Base-by-base conservation (phyloP, 2,888 invertebrate genomes). In the Lasius platythorax region DNA sequence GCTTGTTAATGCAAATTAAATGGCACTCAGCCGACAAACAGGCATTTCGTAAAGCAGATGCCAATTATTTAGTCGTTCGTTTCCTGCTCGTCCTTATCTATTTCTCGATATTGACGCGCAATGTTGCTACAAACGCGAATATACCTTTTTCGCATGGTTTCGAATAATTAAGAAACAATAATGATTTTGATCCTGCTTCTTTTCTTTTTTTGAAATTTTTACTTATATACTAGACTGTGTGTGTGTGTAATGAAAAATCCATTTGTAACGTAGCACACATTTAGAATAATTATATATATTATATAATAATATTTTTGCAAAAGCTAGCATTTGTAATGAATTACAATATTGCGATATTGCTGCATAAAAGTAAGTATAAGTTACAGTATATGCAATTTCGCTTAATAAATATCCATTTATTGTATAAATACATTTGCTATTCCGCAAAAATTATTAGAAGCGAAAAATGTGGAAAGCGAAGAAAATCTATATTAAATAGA, bases 1-100 rank as follows among this genome's bases (percentile, higher is more conserved):
- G 89, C 85, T 89, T 87, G 90, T 90, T 90, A 88, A 90, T 90
- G 79, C 82, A 72, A 82, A 90, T 90, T 85, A 88, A 87, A 88
- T 83, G 88, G 76, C 90, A 78, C 73, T 82, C 76, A 82, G 18
- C 30, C 76, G 75, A 79, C 66, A 78, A 87, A 70, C 83, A 50
- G 58, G 79, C 82, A 83, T 89, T 88, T 87, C 87, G 76, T 76
- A 72, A 82, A 83, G 76, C 81, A 72, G 85, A 50, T 82, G 88
- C 82, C 89, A 89, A 89, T 88, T 89, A 89, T 90, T 90, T 84
- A 81, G 76, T 70, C 79, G 76, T 66, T 70, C 81, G 72, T 79
- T 78, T 70, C 84, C n/a, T 78, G 2, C 33, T 33, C 37, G 28
- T 64, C 33, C 28, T 66, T 28, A 50, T 63, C 28, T 30, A 53